Conservation (phyloP, 2,113 vertebrate genomes). For the Sterrhoptilus dennistouni region DNA sequence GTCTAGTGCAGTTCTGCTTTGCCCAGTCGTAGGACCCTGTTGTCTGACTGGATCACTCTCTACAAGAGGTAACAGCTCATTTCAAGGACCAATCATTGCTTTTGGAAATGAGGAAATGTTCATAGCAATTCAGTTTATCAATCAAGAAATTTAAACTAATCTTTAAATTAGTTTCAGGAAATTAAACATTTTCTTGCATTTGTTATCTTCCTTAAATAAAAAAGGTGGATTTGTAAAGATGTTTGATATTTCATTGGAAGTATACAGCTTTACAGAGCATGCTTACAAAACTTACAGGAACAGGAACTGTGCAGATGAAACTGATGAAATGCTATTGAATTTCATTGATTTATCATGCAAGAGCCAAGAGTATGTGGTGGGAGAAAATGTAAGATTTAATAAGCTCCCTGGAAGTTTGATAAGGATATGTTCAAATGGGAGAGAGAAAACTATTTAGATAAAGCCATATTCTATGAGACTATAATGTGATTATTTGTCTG, state of each 20-base stretch:
- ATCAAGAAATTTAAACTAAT: neutral
- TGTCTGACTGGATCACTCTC: neutral
- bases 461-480: neutral
- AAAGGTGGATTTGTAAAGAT: neutral
- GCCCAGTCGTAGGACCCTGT: fast-evolving
- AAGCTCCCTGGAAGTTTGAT: constrained; percentile 27
- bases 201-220: neutral
- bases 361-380: neutral
- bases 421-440: constrained; percentile 11
- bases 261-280: neutral
- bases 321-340: constrained; percentile 32
- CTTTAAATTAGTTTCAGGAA: neutral
- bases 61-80: neutral
- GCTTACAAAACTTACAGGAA: constrained; percentile 37
- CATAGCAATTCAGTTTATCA: neutral
- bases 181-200: neutral
- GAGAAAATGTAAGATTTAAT: constrained; percentile 25
- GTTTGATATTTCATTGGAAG: constrained; percentile 35
- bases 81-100: neutral
- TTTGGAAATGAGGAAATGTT: neutral
- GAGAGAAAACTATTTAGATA: constrained; percentile 31
- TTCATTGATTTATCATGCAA: constrained; percentile 51
- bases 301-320: neutral
- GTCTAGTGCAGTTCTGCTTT: neutral
- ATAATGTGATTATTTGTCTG: constrained; percentile 25